phyloP scores from a whole-genome alignment of 2,888 invertebrate species.

The Dastarcus helophoroides region DNA sequence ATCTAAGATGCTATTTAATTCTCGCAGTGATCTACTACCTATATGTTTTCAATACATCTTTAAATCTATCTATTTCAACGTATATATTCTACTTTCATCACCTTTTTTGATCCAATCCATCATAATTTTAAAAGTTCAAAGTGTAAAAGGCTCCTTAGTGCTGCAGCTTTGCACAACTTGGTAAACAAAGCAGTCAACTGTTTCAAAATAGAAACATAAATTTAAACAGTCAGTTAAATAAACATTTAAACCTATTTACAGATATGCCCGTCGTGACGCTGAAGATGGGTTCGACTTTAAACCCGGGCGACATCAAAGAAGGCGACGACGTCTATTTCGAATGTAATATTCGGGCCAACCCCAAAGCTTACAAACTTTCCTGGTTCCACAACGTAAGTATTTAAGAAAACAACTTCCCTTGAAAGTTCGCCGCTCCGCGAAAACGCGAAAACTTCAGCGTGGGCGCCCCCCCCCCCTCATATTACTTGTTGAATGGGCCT shows the following conservation, averaged over 20 bases:
- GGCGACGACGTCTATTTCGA: conserved; percentile 85
- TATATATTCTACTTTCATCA: too few relatives aligned
- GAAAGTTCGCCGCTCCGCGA: conserved; percentile 31
- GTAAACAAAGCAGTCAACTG: too few relatives aligned
- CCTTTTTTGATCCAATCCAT: too few relatives aligned
- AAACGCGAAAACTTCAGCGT: conserved; percentile 59
- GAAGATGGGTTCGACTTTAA: conserved; percentile 73
- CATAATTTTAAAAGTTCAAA: too few relatives aligned
- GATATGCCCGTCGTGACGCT: conserved; percentile 71
- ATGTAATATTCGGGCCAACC: conserved; percentile 74
- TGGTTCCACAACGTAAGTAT: conserved; percentile 81
- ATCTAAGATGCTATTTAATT: too few relatives aligned
- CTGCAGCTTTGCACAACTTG: too few relatives aligned
- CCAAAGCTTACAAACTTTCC: conserved; percentile 69
- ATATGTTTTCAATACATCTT: too few relatives aligned
- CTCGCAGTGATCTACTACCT: too few relatives aligned
- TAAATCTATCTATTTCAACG: too few relatives aligned
- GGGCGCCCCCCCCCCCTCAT: conserved; percentile 14
- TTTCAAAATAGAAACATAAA: too few relatives aligned
- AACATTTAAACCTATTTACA: conserved; percentile 41
- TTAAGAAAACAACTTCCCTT: conserved; percentile 12
- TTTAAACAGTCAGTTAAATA: too few relatives aligned
- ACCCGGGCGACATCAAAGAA: conserved; percentile 80
- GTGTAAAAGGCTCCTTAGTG: too few relatives aligned
- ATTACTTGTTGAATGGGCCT: conserved; percentile 16